These are phyloP conservation scores for Gallinago stenura DNA, from an alignment of 2,797 vertebrate species.

Conservation along the genomic window DNA sequence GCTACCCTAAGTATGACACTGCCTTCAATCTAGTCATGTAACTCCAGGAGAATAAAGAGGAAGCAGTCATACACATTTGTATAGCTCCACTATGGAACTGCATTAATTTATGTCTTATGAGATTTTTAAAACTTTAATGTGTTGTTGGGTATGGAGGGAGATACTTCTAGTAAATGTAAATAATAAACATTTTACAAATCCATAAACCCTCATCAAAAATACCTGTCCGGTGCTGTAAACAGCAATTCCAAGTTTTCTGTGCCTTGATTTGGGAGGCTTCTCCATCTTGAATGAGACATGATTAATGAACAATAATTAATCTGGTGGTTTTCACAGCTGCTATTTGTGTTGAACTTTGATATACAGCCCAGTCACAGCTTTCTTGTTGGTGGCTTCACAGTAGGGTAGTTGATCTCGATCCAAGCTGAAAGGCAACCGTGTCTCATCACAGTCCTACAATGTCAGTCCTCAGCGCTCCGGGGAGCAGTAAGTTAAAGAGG, in stretches of 20 bases:
- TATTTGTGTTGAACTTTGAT: background rate
- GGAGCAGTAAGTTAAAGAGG: background rate
- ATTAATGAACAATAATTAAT: background rate
- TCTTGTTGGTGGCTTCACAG: background rate
- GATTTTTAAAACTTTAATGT: background rate
- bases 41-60: background rate
- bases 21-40: background rate
- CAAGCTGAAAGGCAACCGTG: background rate
- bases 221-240: background rate
- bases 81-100: background rate
- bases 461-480: background rate
- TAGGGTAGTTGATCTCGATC: background rate
- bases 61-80: background rate
- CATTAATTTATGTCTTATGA: background rate
- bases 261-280: background rate
- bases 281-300: background rate
- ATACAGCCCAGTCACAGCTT: background rate
- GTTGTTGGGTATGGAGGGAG: background rate
- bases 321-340: background rate
- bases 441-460: background rate
- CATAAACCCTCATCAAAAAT: background rate
- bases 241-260: background rate
- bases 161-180: background rate
- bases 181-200: background rate
- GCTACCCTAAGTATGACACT: background rate